Base-by-base conservation (phyloP, 1,140 invertebrate genomes). In the Adelges cooleyi region DNA sequence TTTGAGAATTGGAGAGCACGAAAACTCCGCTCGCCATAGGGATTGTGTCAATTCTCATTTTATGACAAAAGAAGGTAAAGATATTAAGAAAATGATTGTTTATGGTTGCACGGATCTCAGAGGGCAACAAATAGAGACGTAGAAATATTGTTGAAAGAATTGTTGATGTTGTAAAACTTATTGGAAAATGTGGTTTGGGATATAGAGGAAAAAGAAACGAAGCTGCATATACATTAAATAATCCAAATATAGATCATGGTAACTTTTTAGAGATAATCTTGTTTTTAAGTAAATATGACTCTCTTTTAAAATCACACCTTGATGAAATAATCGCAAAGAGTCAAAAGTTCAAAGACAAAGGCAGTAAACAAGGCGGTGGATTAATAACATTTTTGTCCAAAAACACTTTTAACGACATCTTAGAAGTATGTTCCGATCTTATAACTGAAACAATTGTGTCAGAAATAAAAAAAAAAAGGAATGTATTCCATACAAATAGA, bases 171-270 rank as follows among this genome's bases (percentile, higher is more conserved):
- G 44, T 65, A 18, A 48, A 49, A 65, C 15, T 29, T 11, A 48
- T 65, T 18, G 59, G 59, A 65, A 49, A 49, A 18, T 25, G 44
- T 4, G 59, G 59, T 48, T 18, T 65, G 22, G 15, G 23, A 18
- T 65, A 29, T 36, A 36, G 33, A 36, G 33, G 33, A 36, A 36
- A 36, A 36, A 36, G 33, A 36, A 36, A 36, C 33, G 33, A 36
- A 13, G 33, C 33, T 36, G 33, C 33, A 36, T 36, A 36, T 13
- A 36, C 33, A 36, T 36, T 36, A 36, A 36, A 36, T 36, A 36
- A 36, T 36, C 33, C 33, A 36, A 36, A 36, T 13, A 36, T 65
- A 11, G 29, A 65, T 29, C 42, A 49, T 48, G 59, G 59, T 17
- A 65, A 38, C 36, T 65, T 65, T 36, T 36, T 36, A 36, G 33